Base-by-base conservation (phyloP, 2,797 vertebrate genomes). In the Varecia variegata region DNA sequence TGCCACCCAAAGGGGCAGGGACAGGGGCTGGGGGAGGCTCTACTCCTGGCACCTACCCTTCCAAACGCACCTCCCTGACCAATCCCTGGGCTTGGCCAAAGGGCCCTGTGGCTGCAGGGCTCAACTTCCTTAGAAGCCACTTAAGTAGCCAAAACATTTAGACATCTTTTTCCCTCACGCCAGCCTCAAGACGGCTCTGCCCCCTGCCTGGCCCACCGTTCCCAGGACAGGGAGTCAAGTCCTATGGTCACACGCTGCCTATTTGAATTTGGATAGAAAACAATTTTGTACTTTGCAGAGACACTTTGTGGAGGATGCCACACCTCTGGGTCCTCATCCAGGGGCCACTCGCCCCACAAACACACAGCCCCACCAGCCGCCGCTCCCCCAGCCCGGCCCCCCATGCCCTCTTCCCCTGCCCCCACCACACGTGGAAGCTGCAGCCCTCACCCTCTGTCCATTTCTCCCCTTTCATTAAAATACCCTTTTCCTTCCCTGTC, bases 301-400 rank as follows among this genome's bases (percentile, higher is more conserved):
- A 35, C 10, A 40, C 54, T 30, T 43, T 20, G 25, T 7, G 56
- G 58, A 79, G 68, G n/a, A 54, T 50, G 11, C 38, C 65, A 27
- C 17, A 35, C 50, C 20, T 74, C 82, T 40, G 76, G 27, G 11
- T 35, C 67, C 54, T 32, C 52, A 6, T 27, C 5, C 18, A 21
- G 14, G 50, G 10, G 25, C 35, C 20, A 27, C 43, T 3, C 7
- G 2, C 56, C 43, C 50, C 1, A 18, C n/a, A 5, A 2, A 18
- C 30, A 13, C 3, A 6, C 35, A 21, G 58, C 43, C 1, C n/a
- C 54, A 27, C 35, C 74, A 27, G 50, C 38, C 27, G 40, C 40
- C 2, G 3, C 45, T 20, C 18, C 20, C 15, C 12, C 35, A 38
- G 15, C 43, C 25, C 0, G 1, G 10, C 67, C 21, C 35, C 11